Conservation (phyloP, 1,140 invertebrate genomes). For the Tenebrio molitor region DNA sequence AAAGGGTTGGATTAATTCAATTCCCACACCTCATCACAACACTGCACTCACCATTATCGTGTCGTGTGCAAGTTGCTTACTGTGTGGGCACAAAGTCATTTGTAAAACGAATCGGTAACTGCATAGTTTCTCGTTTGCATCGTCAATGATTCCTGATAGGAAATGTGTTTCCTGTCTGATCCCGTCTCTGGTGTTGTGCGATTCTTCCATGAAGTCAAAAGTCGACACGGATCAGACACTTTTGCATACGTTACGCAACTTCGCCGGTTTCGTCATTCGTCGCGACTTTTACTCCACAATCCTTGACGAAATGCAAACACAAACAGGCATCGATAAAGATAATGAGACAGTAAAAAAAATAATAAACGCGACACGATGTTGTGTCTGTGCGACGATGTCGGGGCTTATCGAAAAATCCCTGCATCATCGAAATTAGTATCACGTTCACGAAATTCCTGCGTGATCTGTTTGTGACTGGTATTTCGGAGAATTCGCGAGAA, state of each 20-base stretch:
- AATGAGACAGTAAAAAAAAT: background rate
- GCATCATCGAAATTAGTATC: conserved; percentile 30
- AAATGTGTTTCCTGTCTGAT: conserved; percentile 38
- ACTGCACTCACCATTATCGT: conserved; percentile 18
- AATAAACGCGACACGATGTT: conserved; percentile 4
- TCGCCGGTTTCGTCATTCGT: background rate
- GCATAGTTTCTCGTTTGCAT: conserved; percentile 30
- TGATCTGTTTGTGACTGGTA: conserved; percentile 29
- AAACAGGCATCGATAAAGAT: background rate
- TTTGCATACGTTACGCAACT: conserved; percentile 4
- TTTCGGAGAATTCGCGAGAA: conserved; percentile 19
- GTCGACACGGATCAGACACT: background rate
- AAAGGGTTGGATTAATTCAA: no score
- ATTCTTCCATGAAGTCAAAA: conserved; percentile 7
- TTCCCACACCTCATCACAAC: no score
- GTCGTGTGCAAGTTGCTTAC: conserved; percentile 8
- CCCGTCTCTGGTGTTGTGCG: background rate
- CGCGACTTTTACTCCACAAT: background rate
- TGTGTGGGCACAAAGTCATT: conserved; percentile 32
- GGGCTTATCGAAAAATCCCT: conserved; percentile 16
- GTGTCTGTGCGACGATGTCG: conserved; percentile 6
- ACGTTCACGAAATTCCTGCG: conserved; percentile 19
- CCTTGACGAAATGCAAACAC: background rate
- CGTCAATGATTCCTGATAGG: conserved; percentile 36
- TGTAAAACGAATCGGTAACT: conserved; percentile 32